phyloP scores from a whole-genome alignment of 2,113 vertebrate genomes.

The Corythaeola cristata region DNA sequence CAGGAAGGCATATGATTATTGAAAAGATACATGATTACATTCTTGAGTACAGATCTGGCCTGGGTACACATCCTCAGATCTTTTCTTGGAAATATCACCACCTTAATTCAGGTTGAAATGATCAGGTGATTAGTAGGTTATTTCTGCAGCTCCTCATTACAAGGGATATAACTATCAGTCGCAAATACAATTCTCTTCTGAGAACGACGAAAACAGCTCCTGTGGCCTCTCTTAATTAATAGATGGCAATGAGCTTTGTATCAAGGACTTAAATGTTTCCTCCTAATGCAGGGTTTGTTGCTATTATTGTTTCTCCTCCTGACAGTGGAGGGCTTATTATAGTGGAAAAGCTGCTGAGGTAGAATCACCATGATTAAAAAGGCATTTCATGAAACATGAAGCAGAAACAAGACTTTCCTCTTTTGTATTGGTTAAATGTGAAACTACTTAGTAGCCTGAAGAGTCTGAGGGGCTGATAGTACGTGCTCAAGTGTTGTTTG shows the following conservation, averaged over 20 bases:
- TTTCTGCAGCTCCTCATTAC: slow-evolving; percentile 12
- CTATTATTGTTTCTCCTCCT: neutral
- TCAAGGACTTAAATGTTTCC: neutral
- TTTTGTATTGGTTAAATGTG: neutral
- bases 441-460: neutral
- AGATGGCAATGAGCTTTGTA: neutral
- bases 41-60: neutral
- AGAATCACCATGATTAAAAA: slow-evolving; percentile 55
- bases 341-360: neutral
- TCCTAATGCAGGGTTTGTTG: neutral
- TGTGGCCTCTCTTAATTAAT: slow-evolving; percentile 38
- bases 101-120: neutral
- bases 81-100: slow-evolving; percentile 20
- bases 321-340: neutral
- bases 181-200: neutral
- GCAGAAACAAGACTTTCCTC: neutral
- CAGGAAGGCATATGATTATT: neutral
- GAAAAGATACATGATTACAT: neutral
- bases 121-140: slow-evolving; percentile 8
- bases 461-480: neutral
- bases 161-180: neutral
- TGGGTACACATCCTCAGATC: neutral
- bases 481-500: neutral
- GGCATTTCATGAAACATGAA: neutral
- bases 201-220: neutral